phyloP scores from a whole-genome alignment of 2,797 vertebrate species.

The Chanos chanos region DNA sequence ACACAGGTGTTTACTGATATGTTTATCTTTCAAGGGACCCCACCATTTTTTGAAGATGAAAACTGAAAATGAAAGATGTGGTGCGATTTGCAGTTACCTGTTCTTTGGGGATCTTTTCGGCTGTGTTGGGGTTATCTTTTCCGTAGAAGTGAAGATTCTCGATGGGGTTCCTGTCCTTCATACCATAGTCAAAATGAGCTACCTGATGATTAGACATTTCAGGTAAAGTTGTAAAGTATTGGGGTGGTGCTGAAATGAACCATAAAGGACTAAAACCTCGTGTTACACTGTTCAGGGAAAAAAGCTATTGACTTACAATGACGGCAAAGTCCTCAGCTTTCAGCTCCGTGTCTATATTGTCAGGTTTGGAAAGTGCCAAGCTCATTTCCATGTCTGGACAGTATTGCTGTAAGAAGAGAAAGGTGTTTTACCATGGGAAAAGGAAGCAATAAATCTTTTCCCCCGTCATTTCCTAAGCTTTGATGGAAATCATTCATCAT shows the following conservation, averaged over 20 bases:
- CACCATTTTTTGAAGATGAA: no score
- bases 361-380: conserved; percentile 68
- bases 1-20: no score
- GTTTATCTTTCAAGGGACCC: no score
- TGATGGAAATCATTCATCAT: no score
- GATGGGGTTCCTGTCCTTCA: conserved; percentile 90
- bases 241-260: no score
- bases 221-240: no score
- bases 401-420: conserved; percentile 41
- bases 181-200: conserved; percentile 89
- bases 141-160: conserved; percentile 88
- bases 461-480: no score
- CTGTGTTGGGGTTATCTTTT: conserved; percentile 74
- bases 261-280: no score
- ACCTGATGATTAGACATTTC: conserved; percentile 69
- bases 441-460: no score
- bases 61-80: neutral
- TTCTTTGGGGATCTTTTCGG: conserved; percentile 80
- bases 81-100: conserved; percentile 72
- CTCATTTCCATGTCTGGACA: conserved; percentile 50
- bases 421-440: no score
- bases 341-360: conserved; percentile 53
- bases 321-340: conserved; percentile 82
- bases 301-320: no score
- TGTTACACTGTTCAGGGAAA: no score